A percentile compares a stretch with the other conserved stretches of the same genome.
phyloP scores from a whole-genome alignment of 92 coral and sea anemone species.

The Umimayanthus chanpuru region DNA sequence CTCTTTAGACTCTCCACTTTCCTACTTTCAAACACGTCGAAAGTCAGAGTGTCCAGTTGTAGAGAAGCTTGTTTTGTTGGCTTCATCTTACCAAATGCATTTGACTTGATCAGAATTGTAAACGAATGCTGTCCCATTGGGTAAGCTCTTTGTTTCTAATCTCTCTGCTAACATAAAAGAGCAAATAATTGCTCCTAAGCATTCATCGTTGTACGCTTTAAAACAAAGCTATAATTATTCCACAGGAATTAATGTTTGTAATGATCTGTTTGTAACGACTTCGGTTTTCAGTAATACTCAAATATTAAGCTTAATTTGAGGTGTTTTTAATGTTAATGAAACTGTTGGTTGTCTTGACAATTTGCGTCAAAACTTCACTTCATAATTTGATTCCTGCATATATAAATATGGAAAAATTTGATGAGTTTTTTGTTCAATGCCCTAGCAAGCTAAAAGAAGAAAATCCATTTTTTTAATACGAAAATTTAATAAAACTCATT shows the following conservation, averaged over 20 bases:
- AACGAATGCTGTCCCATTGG: conserved; percentile 27
- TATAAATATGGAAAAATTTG: neutral
- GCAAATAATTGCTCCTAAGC: neutral
- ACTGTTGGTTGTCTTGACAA: neutral
- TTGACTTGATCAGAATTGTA: neutral
- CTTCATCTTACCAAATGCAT: neutral
- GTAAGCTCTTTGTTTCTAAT: conserved; percentile 11
- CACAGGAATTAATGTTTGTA: neutral
- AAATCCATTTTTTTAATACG: neutral
- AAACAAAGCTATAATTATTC: conserved; percentile 21
- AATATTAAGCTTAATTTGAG: neutral
- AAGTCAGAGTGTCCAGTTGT: neutral
- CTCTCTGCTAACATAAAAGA: conserved; percentile 5
- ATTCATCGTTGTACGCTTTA: neutral
- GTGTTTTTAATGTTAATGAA: neutral
- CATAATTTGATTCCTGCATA: neutral
- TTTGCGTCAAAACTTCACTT: neutral
- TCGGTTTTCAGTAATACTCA: neutral
- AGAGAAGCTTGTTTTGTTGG: neutral
- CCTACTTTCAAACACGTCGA: neutral
- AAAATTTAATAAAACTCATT: no score
- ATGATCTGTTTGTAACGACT: neutral
- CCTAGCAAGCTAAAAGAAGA: neutral
- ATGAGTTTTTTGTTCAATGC: no score
- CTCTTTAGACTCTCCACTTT: neutral